Base-by-base conservation (phyloP, 1,140 invertebrate genomes). In the Drosophila sucinea region DNA sequence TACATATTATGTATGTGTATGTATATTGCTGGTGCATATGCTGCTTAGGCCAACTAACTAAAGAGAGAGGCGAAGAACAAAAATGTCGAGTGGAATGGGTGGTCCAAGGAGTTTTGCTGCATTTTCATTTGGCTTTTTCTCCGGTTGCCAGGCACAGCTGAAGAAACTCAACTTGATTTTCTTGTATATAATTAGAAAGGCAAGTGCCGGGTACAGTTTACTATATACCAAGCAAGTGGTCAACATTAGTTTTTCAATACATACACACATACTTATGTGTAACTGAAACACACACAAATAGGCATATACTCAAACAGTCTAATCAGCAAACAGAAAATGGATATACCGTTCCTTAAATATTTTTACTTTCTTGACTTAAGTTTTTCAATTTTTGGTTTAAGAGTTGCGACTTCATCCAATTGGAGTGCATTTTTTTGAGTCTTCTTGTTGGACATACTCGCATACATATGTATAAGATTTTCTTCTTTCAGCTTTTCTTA, bases 111-210 rank as follows among this genome's bases (percentile, higher is more conserved):
- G 55, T 17, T 41, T 30, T 32, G 77, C 64, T 56, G 60, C 67
- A 74, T 75, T 82, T 86, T 77, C 83, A 79, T 83, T 74, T 80
- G 84, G 81, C 23, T 87, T 87, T 89, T 87, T 89, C 77, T 70
- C 41, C 65, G 71, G 58, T 64, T 55, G 32, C 30, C 23, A 65
- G 62, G 61, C 67, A 71, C 73, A 78, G 38, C 61, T 56, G 65
- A 72, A 66, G 62, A 17, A 17, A 17, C 17, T 17, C 17, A 17
- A 17, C 17, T 76, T 78, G 74, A 74, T 77, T 60, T 65, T 60
- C 64, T 70, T 83, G 84, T 87, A 87, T 70, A 87, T 87, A 87
- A 87, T 87, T 87, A 89, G 17, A 68, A 79, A 71, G 82, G 66
- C 74, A 69, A 55, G 72, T 73, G 67, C 55, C 67, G 64, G 64